phyloP scores from a whole-genome alignment of 2,888 invertebrate genomes.

The Gasteruption jaculator region DNA sequence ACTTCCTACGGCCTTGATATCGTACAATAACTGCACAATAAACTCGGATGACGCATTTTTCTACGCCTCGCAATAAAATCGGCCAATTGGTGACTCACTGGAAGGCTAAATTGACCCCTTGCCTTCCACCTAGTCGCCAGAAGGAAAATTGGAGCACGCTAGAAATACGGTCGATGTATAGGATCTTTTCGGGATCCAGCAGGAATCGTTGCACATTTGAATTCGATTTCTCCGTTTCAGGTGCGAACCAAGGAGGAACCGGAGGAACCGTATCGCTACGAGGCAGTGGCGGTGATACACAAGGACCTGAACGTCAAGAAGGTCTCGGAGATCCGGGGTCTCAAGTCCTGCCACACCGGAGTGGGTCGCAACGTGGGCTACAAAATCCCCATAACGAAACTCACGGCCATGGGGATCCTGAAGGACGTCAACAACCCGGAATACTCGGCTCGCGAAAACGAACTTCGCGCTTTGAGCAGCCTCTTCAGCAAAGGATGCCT shows the following conservation, averaged over 20 bases:
- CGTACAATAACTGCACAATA: too few relatives aligned
- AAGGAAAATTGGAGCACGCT: too few relatives aligned
- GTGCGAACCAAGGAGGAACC: slow-evolving; percentile 74
- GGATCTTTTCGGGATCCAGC: too few relatives aligned
- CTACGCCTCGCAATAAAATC: too few relatives aligned
- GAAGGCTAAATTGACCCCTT: too few relatives aligned
- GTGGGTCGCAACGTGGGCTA: slow-evolving; percentile 86
- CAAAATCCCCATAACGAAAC: slow-evolving; percentile 73
- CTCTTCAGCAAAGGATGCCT: slow-evolving; percentile 82
- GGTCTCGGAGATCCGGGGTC: slow-evolving; percentile 67
- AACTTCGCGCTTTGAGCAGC: slow-evolving; percentile 72
- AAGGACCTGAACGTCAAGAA: slow-evolving; percentile 68
- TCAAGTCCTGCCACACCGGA: slow-evolving; percentile 83
- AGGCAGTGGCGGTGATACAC: slow-evolving; percentile 76
- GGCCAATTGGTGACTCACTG: too few relatives aligned
- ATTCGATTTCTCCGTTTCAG: slow-evolving; percentile 20
- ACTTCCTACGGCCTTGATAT: too few relatives aligned
- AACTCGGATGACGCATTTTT: too few relatives aligned
- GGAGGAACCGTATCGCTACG: slow-evolving; percentile 65
- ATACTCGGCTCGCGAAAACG: slow-evolving; percentile 72
- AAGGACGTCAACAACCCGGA: slow-evolving; percentile 65
- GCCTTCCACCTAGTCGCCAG: too few relatives aligned
- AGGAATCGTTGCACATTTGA: too few relatives aligned
- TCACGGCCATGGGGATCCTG: slow-evolving; percentile 68
- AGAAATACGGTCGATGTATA: too few relatives aligned